Conservation (phyloP, 2,797 vertebrate species). For the Bucorvus abyssinicus region DNA sequence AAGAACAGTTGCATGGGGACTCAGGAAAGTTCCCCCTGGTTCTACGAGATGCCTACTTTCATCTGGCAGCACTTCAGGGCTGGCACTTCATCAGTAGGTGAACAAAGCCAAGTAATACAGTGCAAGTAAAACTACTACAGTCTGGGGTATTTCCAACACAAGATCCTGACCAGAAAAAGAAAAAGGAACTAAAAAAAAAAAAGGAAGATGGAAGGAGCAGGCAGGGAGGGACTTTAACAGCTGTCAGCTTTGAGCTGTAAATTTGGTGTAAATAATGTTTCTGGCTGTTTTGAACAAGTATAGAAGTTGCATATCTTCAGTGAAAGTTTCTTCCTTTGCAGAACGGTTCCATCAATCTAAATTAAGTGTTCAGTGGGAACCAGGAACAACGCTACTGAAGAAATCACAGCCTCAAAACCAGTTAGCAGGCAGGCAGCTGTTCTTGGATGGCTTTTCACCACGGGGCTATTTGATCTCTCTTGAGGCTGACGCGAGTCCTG, state of each 20-base stretch:
- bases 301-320: background rate
- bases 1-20: background rate
- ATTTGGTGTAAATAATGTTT: slow-evolving; percentile 19
- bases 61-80: slow-evolving; percentile 47
- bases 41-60: slow-evolving; percentile 22
- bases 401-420: background rate
- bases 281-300: background rate
- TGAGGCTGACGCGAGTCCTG: background rate
- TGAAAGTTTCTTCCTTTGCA: slow-evolving; percentile 12
- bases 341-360: background rate
- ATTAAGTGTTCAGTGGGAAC: slow-evolving; percentile 15
- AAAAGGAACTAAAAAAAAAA: background rate
- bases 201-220: background rate
- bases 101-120: slow-evolving; percentile 50
- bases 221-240: background rate
- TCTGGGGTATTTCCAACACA: slow-evolving; percentile 50
- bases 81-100: slow-evolving; percentile 55
- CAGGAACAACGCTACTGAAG: background rate
- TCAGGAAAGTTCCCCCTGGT: background rate
- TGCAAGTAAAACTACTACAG: slow-evolving; percentile 17
- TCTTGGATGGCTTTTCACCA: slow-evolving; percentile 11
- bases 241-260: slow-evolving; percentile 6
- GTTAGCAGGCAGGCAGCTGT: slow-evolving; percentile 39
- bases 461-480: slow-evolving; percentile 38
- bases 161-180: background rate